Percentiles rank a stretch among this genome's conserved stretches.
Evolutionary conservation across 2,888 invertebrate species (phyloP).

Genomic region (Aphrophora alni): DNA sequence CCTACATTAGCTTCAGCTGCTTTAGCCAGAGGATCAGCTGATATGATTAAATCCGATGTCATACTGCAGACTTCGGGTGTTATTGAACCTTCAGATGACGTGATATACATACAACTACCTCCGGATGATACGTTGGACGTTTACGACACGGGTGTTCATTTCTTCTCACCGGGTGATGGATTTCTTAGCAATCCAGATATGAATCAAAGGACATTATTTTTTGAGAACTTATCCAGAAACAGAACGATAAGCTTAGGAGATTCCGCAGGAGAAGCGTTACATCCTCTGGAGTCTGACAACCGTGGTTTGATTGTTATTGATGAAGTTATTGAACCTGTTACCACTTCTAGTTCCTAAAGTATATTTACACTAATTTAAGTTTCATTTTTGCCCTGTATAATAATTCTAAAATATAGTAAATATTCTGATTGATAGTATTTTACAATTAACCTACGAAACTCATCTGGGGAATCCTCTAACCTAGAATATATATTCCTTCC

Average conservation of each 20-base stretch:
- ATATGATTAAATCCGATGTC: conserved; percentile 3
- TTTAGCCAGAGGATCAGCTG: conserved; percentile 7
- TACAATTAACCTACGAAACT: too few relatives aligned
- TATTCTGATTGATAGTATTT: too few relatives aligned
- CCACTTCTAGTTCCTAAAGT: neutral
- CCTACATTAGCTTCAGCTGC: conserved; percentile 33
- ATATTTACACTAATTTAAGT: too few relatives aligned
- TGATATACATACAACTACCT: conserved; percentile 46
- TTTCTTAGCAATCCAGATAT: neutral
- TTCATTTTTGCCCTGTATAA: too few relatives aligned
- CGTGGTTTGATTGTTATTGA: conserved; percentile 27
- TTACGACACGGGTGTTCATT: conserved; percentile 23
- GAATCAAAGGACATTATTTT: conserved; percentile 7
- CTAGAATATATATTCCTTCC: too few relatives aligned
- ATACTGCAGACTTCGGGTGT: conserved; percentile 34
- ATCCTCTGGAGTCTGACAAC: conserved; percentile 14
- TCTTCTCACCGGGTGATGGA: conserved; percentile 20
- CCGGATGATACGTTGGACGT: conserved; percentile 29
- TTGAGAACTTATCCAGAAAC: neutral
- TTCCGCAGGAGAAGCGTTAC: neutral
- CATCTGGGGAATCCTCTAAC: too few relatives aligned
- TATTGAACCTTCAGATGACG: conserved; percentile 40
- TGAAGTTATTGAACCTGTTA: neutral
- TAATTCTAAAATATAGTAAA: too few relatives aligned
- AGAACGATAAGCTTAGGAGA: conserved; percentile 14